These are phyloP conservation scores for Steatocranus sp. DNA, from an alignment of 2,797 vertebrate species.

Conservation along the genomic window DNA sequence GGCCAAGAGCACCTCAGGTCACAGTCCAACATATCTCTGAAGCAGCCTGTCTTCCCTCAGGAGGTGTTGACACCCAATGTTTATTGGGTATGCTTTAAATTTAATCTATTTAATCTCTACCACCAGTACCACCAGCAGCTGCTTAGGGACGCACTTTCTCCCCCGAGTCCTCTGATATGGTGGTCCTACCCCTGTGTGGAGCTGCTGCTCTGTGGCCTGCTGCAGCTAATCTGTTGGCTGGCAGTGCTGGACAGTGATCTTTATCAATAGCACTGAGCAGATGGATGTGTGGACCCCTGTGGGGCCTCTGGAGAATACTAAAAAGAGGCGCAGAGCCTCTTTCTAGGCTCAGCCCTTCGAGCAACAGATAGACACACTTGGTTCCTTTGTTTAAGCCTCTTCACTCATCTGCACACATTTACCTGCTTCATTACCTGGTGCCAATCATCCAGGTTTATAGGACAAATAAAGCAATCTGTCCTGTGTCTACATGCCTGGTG, in stretches of 20 bases:
- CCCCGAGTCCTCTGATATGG: slow-evolving; percentile 23
- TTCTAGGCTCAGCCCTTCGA: neutral
- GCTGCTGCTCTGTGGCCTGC: slow-evolving; percentile 16
- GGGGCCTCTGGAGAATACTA: neutral
- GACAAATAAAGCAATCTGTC: slow-evolving; percentile 48
- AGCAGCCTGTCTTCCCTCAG: slow-evolving; percentile 32
- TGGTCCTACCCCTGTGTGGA: neutral
- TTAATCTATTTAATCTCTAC: slow-evolving; percentile 24
- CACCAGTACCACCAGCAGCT: neutral
- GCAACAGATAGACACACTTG: neutral
- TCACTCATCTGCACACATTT: slow-evolving; percentile 14
- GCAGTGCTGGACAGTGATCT: slow-evolving; percentile 49
- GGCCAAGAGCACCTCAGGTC: slow-evolving; percentile 41
- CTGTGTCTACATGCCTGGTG: slow-evolving; percentile 10
- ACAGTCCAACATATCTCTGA: slow-evolving; percentile 48
- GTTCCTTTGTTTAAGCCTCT: slow-evolving; percentile 5
- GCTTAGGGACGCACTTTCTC: neutral
- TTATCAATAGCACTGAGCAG: slow-evolving; percentile 45
- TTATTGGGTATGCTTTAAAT: neutral
- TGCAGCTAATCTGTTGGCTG: slow-evolving; percentile 37
- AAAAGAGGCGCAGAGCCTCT: neutral
- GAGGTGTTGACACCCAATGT: slow-evolving; percentile 23
- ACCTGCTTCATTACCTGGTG: slow-evolving; percentile 47
- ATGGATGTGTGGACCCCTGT: slow-evolving; percentile 36
- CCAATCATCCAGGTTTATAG: slow-evolving; percentile 23